Conservation (phyloP, 2,113 vertebrate genomes). For the Nothoprocta pentlandii region DNA sequence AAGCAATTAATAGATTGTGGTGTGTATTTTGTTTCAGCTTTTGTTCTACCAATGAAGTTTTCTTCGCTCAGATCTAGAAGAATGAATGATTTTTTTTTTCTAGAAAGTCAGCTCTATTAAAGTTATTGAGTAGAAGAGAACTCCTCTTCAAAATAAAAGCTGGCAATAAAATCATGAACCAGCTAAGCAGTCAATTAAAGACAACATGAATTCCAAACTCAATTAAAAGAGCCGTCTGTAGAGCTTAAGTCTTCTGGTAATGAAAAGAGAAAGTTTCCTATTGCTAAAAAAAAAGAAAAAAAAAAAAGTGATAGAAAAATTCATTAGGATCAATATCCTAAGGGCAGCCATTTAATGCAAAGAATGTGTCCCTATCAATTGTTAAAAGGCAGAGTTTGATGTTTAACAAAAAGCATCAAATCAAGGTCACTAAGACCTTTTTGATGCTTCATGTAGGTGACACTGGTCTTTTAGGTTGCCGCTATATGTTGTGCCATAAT, state of each 20-base stretch:
- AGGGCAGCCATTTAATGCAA: background rate
- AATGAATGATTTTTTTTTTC: background rate
- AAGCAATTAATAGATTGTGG: background rate
- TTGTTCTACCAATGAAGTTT: background rate
- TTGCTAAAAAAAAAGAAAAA: background rate
- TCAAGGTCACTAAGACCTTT: background rate
- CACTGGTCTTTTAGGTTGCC: background rate
- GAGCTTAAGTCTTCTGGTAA: background rate
- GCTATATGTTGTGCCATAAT: background rate
- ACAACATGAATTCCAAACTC: background rate
- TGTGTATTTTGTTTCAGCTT: background rate
- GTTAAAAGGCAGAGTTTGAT: background rate
- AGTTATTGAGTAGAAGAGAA: background rate
- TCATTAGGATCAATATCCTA: background rate
- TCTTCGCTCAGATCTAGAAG: background rate
- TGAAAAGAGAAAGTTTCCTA: background rate
- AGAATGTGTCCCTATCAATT: background rate
- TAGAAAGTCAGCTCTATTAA: background rate
- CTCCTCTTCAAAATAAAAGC: rapidly evolving
- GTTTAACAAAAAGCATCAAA: background rate
- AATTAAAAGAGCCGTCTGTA: background rate
- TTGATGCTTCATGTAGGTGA: background rate
- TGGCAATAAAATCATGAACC: background rate
- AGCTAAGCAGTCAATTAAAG: background rate
- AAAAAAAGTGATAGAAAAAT: too few species aligned